Percentiles rank a stretch among this genome's conserved stretches.
Conservation (phyloP, 2,797 vertebrate species). For the Graptemys geographica region DNA sequence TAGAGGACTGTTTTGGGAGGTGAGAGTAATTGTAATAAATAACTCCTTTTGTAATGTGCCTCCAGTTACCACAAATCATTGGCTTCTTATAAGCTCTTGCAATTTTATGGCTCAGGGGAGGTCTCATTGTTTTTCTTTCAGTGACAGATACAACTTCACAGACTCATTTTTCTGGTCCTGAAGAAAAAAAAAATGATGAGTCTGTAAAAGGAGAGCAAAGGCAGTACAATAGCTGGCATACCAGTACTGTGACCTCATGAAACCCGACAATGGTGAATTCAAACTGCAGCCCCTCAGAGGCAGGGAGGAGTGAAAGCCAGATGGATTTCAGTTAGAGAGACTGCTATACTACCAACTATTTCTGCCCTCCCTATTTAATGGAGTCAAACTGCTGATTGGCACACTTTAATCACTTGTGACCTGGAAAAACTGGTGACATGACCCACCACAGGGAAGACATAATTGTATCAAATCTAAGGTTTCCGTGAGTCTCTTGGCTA, state of each 20-base stretch:
- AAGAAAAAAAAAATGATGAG: neutral
- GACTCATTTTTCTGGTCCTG: slow-evolving; percentile 59
- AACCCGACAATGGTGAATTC: neutral
- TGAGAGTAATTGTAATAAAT: neutral
- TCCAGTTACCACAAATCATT: neutral
- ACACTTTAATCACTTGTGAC: accelerated
- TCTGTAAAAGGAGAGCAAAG: slow-evolving; percentile 24
- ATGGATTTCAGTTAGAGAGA: accelerated
- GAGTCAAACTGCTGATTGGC: neutral
- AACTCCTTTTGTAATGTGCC: neutral
- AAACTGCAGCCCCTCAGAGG: neutral
- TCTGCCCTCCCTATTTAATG: neutral
- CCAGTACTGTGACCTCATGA: slow-evolving; percentile 66
- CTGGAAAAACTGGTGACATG: neutral
- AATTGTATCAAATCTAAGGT: accelerated
- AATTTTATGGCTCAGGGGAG: slow-evolving; percentile 32
- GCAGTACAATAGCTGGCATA: slow-evolving; percentile 7
- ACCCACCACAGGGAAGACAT: accelerated
- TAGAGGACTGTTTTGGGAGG: too few species aligned
- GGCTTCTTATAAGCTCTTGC: neutral
- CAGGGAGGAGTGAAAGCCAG: neutral
- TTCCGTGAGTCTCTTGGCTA: accelerated
- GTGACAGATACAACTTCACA: slow-evolving; percentile 28
- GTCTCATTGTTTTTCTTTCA: slow-evolving; percentile 40
- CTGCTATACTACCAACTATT: neutral